phyloP scores from a whole-genome alignment of 2,888 invertebrate species.

The Gryllus longicercus region DNA sequence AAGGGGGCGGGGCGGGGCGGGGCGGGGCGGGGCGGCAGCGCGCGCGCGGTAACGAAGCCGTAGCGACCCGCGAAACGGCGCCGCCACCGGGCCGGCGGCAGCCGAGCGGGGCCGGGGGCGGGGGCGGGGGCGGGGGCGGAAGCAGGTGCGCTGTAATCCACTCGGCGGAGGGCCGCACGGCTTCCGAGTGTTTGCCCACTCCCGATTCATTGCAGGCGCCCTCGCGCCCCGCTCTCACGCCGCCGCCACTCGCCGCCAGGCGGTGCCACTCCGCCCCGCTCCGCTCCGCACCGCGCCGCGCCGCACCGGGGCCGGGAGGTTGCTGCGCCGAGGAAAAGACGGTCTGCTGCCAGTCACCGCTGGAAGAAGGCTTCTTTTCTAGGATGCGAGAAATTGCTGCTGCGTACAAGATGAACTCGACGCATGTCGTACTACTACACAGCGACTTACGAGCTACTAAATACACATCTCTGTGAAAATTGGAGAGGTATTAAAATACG shows the following conservation, averaged over 20 bases:
- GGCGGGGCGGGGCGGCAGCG: neutral
- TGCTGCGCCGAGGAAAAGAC: no score
- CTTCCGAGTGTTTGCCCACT: conserved; percentile 6
- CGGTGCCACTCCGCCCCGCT: neutral
- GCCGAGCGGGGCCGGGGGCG: neutral
- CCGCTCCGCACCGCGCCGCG: no score
- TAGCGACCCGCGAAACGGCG: neutral
- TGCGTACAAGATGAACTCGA: no score
- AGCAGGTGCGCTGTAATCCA: conserved; percentile 9
- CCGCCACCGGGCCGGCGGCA: neutral
- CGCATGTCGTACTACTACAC: no score
- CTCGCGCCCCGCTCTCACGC: neutral
- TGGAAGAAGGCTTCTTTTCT: no score
- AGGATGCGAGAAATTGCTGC: no score
- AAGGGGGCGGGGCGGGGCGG: no score
- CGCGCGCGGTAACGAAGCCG: neutral
- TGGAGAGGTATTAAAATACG: no score
- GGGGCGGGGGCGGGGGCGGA: neutral
- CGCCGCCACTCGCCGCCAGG: neutral
- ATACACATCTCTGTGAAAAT: no score
- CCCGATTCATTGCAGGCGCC: neutral
- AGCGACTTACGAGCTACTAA: no score
- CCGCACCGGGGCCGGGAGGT: no score
- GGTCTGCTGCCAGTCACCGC: no score
- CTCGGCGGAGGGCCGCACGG: neutral